phyloP scores from a whole-genome alignment of 2,113 vertebrate species.

The Eublepharis macularius region DNA sequence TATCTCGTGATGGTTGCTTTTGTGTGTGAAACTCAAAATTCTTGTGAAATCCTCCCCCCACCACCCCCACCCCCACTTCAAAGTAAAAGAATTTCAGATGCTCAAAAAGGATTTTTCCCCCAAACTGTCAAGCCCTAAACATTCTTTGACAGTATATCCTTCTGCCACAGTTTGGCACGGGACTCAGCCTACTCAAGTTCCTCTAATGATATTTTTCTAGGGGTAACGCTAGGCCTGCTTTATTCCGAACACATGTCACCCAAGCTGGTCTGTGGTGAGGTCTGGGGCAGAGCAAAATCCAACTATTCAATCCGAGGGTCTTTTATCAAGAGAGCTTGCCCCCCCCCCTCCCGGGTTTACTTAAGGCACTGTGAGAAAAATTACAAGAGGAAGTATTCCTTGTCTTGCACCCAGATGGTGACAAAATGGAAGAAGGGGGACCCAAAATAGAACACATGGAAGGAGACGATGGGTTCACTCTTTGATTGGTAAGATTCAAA shows the following conservation, averaged over 20 bases:
- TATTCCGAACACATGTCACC: conserved; percentile 56
- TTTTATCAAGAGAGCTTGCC: conserved; percentile 28
- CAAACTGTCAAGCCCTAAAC: neutral
- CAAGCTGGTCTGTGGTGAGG: conserved; percentile 26
- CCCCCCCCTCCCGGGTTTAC: neutral
- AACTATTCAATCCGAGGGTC: conserved; percentile 1
- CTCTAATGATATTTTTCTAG: conserved; percentile 38
- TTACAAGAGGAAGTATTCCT: neutral
- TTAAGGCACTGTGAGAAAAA: neutral
- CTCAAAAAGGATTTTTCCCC: neutral
- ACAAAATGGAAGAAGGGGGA: neutral
- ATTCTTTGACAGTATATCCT: neutral
- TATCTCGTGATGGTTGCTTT: neutral
- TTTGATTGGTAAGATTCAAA: neutral
- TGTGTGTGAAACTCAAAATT: neutral
- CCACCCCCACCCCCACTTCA: no score
- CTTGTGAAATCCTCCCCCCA: neutral
- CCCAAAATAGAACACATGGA: neutral
- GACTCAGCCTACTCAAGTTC: conserved; percentile 11
- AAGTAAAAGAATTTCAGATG: neutral
- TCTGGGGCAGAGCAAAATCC: conserved; percentile 36
- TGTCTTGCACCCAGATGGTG: conserved; percentile 36
- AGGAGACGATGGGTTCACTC: neutral
- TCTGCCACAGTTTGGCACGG: conserved; percentile 8
- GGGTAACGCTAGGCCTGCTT: conserved; percentile 1